Percentiles rank a stretch among this genome's conserved stretches.
Conservation (phyloP, 2,113 vertebrate species). For the Phasianus colchicus region DNA sequence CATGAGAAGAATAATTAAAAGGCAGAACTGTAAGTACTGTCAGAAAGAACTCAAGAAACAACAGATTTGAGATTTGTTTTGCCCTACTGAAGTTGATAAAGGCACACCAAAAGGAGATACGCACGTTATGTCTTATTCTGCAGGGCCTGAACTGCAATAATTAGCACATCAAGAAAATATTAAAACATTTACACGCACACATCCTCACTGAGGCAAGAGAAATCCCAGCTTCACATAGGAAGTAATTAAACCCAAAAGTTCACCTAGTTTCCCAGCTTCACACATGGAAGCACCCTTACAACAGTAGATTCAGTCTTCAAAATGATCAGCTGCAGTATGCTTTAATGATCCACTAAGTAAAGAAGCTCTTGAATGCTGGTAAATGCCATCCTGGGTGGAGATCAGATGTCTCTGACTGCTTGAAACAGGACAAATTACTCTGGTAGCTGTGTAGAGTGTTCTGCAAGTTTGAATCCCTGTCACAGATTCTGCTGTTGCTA, state of each 20-base stretch:
- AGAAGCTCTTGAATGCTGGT: neutral
- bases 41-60: neutral
- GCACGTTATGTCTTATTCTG: too few species aligned
- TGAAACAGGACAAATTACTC: slow-evolving; percentile 2
- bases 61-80: neutral
- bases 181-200: neutral
- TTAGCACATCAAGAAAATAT: neutral
- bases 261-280: neutral
- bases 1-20: neutral
- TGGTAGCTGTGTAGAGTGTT: neutral
- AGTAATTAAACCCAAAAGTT: neutral
- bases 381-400: neutral
- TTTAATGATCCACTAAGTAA: neutral
- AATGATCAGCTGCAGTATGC: neutral
- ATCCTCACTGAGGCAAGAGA: neutral
- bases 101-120: too few species aligned
- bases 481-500: slow-evolving; percentile 27
- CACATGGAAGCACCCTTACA: neutral
- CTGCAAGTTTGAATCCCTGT: neutral
- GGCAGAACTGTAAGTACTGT: neutral
- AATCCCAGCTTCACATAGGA: neutral
- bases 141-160: neutral
- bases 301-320: neutral
- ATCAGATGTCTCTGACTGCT: neutral
- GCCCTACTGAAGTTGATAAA: neutral